Evolutionary conservation across 2,113 vertebrate species (phyloP).

Genomic region (Hemiscyllium ocellatum): DNA sequence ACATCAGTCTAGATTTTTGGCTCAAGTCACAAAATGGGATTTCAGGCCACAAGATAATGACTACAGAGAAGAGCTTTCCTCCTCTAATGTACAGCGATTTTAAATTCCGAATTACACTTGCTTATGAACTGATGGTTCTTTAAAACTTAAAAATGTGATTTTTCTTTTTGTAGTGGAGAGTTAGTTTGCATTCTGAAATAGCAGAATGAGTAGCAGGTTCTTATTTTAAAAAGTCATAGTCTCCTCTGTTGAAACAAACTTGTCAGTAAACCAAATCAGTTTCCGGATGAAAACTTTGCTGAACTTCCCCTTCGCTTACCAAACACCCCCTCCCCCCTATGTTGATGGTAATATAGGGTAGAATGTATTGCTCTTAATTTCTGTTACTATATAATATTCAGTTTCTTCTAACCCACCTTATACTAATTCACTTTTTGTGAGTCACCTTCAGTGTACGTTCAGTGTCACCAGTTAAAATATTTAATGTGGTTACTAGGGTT

Average conservation of each 20-base stretch:
- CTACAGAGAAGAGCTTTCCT: neutral
- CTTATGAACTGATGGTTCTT: neutral
- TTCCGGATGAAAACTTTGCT: neutral
- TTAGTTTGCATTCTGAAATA: neutral
- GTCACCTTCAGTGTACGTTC: neutral
- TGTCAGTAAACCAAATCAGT: neutral
- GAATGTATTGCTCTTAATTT: neutral
- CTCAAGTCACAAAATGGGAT: too few species aligned
- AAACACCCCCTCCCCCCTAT: too few species aligned
- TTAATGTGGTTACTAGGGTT: neutral
- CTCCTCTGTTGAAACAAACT: neutral
- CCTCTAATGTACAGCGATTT: neutral
- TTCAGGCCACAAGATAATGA: too few species aligned
- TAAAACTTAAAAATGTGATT: neutral
- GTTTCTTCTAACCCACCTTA: neutral
- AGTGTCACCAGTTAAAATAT: neutral
- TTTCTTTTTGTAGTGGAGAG: neutral
- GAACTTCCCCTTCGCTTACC: neutral
- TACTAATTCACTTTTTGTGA: neutral
- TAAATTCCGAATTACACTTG: neutral
- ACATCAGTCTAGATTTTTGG: too few species aligned
- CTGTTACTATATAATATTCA: neutral
- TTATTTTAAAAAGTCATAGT: neutral
- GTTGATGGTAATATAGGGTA: neutral
- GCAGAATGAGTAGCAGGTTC: neutral